Base-by-base conservation (phyloP, 2,797 vertebrate genomes). In the Agapornis canus region DNA sequence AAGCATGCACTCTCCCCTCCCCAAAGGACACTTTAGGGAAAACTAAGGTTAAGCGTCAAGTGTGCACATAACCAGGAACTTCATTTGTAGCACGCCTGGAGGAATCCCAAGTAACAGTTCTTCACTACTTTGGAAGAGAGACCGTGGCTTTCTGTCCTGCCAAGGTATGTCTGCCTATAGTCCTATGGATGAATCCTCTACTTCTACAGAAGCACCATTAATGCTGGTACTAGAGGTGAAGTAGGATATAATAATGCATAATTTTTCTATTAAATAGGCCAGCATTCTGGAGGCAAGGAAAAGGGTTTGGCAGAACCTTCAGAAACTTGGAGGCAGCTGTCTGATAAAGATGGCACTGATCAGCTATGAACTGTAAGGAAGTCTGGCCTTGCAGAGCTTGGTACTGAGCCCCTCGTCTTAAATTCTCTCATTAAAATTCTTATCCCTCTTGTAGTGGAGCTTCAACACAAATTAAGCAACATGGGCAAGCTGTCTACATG, bases 181-280 rank as follows among this genome's bases (percentile, higher is more conserved):
- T 35, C 21, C 39, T 47, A 18, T 0, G 3, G 31, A 60, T 66
- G 20, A 13, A 42, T 37, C 0, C 0, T 65, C 22, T 22, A n/a
- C 37, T 76, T 68, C 25, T 69, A 21, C 42, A 71, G 86, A 63
- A 71, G 37, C 49, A 56, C 10, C 25, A 0, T 40, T 72, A 60
- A 52, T 84, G 21, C 12, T 25, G 47, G 54, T 32, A 63, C 42
- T 82, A 39, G 39, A 65, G 15, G 13, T 39, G 57, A 70, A 68
- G 20, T 45, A 42, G 21, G 82, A 5, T 13, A 4, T 32, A 71
- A 27, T 39, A 72, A 66, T 47, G 27, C 1, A 26, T 9, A 6
- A 3, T 13, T 81, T 69, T 27, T n/a, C 35, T 72, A 0, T 49
- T 49, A 39, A 64, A 29, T 32, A 32, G 8, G 20, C 6, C 19